A percentile compares a stretch with the other conserved stretches of the same genome.
These are phyloP conservation scores for Chrysina gloriosa DNA, from an alignment of 2,888 invertebrate genomes.

Conservation along the genomic window DNA sequence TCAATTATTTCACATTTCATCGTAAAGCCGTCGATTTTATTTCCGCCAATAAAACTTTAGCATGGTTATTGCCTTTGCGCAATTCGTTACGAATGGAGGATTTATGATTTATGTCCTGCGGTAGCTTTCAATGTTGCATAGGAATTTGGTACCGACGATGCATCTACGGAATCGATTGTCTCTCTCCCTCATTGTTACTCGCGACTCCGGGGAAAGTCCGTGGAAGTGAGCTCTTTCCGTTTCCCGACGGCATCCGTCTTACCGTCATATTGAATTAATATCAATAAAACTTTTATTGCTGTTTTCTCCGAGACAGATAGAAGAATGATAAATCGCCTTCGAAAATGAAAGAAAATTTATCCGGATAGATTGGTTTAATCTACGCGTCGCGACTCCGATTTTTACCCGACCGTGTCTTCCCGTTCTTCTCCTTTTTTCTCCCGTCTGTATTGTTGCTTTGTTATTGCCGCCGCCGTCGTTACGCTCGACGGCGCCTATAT, in stretches of 20 bases:
- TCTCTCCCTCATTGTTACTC: background rate
- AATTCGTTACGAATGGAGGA: constrained; percentile 6
- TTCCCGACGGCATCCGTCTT: background rate
- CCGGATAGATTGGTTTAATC: constrained; percentile 18
- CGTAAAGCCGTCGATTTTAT: background rate
- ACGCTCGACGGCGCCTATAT: background rate
- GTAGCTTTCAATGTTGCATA: background rate
- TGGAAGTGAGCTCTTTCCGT: background rate
- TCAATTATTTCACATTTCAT: background rate
- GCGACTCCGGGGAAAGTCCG: background rate
- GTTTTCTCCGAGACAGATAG: constrained; percentile 3
- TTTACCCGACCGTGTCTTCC: constrained; percentile 2
- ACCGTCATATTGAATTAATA: constrained; percentile 33
- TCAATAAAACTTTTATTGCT: constrained; percentile 36
- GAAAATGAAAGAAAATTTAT: constrained; percentile 23
- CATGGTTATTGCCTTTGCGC: background rate
- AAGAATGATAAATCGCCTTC: constrained; percentile 31
- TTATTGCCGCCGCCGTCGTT: background rate
- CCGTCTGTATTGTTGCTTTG: too few species aligned
- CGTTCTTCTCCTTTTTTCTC: background rate
- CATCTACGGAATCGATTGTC: constrained; percentile 3
- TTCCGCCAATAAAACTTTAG: background rate
- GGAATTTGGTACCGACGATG: background rate
- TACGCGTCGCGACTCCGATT: background rate
- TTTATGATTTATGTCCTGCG: constrained; percentile 14